Percentiles rank a stretch among this genome's conserved stretches.
phyloP scores from a whole-genome alignment of 2,797 vertebrate species.

The Trematomus bernacchii region DNA sequence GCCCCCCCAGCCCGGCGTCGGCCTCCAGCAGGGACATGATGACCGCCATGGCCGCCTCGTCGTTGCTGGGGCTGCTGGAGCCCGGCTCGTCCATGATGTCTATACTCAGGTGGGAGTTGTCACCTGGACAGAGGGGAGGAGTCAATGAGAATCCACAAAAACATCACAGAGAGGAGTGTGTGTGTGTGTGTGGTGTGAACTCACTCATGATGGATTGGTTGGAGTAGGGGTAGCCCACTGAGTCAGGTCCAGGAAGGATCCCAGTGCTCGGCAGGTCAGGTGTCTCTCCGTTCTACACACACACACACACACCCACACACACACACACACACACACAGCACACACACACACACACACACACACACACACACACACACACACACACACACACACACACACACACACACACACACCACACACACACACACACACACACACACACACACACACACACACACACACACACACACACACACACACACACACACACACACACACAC shows the following conservation, averaged over 20 bases:
- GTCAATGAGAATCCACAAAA: neutral
- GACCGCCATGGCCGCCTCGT: constrained; percentile 98
- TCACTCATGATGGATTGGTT: constrained; percentile 97
- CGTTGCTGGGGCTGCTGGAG: constrained; percentile 97
- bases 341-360: no score
- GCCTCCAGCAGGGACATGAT: constrained; percentile 99
- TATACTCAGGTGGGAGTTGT: constrained; percentile 95
- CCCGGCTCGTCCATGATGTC: constrained; percentile 97
- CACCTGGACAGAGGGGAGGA: constrained; percentile 81
- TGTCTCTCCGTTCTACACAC: constrained; percentile 91
- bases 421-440: no score
- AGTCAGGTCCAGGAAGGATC: constrained; percentile 91
- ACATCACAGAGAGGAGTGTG: neutral
- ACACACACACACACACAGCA: no score
- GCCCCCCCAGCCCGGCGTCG: constrained; percentile 96
- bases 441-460: no score
- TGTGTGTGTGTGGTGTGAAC: constrained; percentile 56
- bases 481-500: no score
- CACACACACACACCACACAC: no score
- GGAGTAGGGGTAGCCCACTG: constrained; percentile 94
- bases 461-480: no score
- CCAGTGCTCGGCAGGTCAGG: constrained; percentile 92
- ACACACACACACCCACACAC: no score
- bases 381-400: no score
- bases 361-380: no score